phyloP scores from a whole-genome alignment of 2,797 vertebrate genomes.

The Lithobates pipiens region DNA sequence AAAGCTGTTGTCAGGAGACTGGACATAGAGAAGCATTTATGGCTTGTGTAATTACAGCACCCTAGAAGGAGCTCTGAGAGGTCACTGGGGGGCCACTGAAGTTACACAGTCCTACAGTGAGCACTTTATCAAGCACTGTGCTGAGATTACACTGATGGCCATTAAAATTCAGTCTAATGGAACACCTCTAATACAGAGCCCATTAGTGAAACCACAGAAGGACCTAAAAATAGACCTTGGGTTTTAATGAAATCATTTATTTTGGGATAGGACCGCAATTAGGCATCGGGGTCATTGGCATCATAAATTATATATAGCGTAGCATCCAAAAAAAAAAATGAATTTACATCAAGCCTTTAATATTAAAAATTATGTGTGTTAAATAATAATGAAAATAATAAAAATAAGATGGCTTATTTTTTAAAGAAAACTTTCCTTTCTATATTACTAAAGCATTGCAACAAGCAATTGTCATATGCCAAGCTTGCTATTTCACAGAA shows the following conservation, averaged over 20 bases:
- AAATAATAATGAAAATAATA: too few species aligned
- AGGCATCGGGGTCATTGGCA: neutral
- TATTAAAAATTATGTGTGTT: too few species aligned
- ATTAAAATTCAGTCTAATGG: slow-evolving; percentile 35
- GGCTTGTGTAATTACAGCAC: slow-evolving; percentile 25
- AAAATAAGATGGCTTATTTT: too few species aligned
- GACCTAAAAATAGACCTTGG: slow-evolving; percentile 4
- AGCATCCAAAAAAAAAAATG: neutral
- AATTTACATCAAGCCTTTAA: neutral
- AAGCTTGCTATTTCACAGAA: too few species aligned
- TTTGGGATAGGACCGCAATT: neutral
- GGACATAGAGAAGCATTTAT: neutral
- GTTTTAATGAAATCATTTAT: slow-evolving; percentile 21
- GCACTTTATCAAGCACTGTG: slow-evolving; percentile 28
- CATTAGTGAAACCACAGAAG: slow-evolving; percentile 26
- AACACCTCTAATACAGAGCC: slow-evolving; percentile 3
- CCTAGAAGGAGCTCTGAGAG: neutral
- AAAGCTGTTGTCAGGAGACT: neutral
- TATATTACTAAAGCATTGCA: too few species aligned
- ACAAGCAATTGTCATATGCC: too few species aligned
- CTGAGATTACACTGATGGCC: neutral
- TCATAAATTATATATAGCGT: neutral
- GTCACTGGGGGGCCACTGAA: slow-evolving; percentile 22
- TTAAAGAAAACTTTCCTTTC: too few species aligned
- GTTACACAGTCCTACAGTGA: neutral